Percentiles rank a stretch among this genome's conserved stretches.
Conservation (phyloP, 2,888 invertebrate species). For the Ormyrus thymus region DNA sequence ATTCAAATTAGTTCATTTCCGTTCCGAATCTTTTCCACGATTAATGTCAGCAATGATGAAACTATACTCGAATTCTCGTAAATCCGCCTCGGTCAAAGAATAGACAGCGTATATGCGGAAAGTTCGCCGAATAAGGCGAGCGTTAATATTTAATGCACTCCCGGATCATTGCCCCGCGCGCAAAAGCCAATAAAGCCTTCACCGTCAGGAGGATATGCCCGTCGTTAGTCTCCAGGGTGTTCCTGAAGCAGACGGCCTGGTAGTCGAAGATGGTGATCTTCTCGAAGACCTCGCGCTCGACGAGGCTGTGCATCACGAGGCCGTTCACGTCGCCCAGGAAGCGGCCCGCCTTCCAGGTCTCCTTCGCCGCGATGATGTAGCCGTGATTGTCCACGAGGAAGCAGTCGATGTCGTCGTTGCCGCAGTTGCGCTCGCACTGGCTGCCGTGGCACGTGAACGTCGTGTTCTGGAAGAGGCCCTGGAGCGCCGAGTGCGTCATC, state of each 20-base stretch:
- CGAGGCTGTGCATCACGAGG: slow-evolving; percentile 84
- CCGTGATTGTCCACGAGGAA: slow-evolving; percentile 93
- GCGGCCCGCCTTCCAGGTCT: slow-evolving; percentile 83
- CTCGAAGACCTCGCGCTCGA: slow-evolving; percentile 85
- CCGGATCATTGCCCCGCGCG: no score
- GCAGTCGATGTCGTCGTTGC: slow-evolving; percentile 84
- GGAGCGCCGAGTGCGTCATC: slow-evolving; percentile 86
- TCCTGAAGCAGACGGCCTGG: slow-evolving; percentile 91
- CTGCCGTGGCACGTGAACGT: slow-evolving; percentile 78
- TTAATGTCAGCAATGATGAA: no score
- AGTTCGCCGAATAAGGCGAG: no score
- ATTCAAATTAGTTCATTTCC: no score
- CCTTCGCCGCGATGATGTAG: slow-evolving; percentile 88
- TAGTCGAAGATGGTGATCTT: slow-evolving; percentile 88
- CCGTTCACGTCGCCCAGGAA: slow-evolving; percentile 92
- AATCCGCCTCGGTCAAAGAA: no score
- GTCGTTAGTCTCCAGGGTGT: slow-evolving; percentile 79
- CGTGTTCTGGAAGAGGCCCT: slow-evolving; percentile 86
- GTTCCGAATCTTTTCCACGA: no score
- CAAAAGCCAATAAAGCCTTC: slow-evolving; percentile 61
- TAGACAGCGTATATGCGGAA: no score
- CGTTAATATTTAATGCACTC: no score
- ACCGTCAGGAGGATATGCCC: slow-evolving; percentile 81
- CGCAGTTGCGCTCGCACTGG: slow-evolving; percentile 77
- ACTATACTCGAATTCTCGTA: no score